Evolutionary conservation across 2,888 invertebrate genomes (phyloP).

Genomic region (Spodoptera picta): DNA sequence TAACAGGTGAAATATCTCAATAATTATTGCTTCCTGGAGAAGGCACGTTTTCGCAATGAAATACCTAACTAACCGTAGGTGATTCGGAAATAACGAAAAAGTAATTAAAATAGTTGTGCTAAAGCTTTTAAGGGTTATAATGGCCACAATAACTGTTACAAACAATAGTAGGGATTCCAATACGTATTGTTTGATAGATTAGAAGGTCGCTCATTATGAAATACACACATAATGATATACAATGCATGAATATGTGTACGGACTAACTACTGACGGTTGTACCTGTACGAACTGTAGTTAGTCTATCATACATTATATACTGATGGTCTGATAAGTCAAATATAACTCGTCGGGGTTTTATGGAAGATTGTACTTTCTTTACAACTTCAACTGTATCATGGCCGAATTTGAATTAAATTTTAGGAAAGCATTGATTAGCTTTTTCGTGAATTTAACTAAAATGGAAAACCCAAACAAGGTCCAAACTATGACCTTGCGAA

Average conservation of each 20-base stretch:
- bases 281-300: neutral
- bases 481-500: neutral
- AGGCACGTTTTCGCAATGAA: constrained; percentile 5
- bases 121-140: constrained; percentile 35
- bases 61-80: neutral
- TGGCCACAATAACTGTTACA: constrained; percentile 25
- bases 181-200: constrained; percentile 48
- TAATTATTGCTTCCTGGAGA: constrained; percentile 2
- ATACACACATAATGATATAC: constrained; percentile 41
- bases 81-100: constrained; percentile 9
- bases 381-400: too few relatives aligned
- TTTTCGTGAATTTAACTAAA: too few relatives aligned
- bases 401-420: too few relatives aligned
- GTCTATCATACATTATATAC: constrained; percentile 5
- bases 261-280: constrained; percentile 8
- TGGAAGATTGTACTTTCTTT: too few relatives aligned
- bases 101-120: constrained; percentile 30
- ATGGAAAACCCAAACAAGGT: too few relatives aligned
- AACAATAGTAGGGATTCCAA: constrained; percentile 38
- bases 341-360: neutral
- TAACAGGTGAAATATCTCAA: constrained; percentile 11
- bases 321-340: too few relatives aligned
- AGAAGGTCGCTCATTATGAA: constrained; percentile 54
- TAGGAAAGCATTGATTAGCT: too few relatives aligned
- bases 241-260: constrained; percentile 32